These are phyloP conservation scores for Blera fallax DNA, from an alignment of 2,888 invertebrate genomes.

Conservation along the genomic window DNA sequence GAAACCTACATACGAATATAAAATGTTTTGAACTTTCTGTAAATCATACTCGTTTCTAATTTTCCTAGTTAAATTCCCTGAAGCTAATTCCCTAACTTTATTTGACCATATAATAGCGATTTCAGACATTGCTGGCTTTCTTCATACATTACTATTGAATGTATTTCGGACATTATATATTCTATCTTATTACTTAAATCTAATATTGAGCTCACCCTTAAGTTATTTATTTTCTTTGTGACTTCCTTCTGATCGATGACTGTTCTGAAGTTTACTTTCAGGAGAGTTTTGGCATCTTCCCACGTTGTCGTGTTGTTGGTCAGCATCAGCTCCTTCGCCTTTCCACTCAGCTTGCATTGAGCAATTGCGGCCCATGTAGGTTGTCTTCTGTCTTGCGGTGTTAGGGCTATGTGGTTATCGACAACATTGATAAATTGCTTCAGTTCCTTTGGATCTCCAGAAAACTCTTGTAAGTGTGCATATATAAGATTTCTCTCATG, in stretches of 20 bases:
- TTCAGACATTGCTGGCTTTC: no score
- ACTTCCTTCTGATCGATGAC: conserved; percentile 12
- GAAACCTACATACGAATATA: conserved; percentile 34
- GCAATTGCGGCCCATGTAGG: background rate
- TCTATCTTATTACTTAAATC: no score
- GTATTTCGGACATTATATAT: no score
- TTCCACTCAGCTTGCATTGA: background rate
- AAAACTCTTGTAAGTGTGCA: background rate
- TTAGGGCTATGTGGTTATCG: conserved; percentile 1
- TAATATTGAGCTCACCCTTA: no score
- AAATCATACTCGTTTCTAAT: conserved; percentile 23
- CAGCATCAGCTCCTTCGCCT: conserved; percentile 21
- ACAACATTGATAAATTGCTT: conserved; percentile 6
- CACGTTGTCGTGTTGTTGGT: background rate
- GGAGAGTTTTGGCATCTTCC: background rate
- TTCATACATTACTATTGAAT: no score
- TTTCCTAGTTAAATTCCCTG: conserved; percentile 25
- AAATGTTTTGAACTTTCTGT: conserved; percentile 10
- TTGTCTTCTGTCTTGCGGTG: background rate
- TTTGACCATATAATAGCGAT: no score
- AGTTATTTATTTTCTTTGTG: no score
- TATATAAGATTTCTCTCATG: background rate
- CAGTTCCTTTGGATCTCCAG: background rate
- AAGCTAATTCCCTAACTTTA: no score
- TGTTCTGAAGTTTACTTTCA: background rate